Conservation (phyloP, 2,113 vertebrate species). For the Perca schrenkii region DNA sequence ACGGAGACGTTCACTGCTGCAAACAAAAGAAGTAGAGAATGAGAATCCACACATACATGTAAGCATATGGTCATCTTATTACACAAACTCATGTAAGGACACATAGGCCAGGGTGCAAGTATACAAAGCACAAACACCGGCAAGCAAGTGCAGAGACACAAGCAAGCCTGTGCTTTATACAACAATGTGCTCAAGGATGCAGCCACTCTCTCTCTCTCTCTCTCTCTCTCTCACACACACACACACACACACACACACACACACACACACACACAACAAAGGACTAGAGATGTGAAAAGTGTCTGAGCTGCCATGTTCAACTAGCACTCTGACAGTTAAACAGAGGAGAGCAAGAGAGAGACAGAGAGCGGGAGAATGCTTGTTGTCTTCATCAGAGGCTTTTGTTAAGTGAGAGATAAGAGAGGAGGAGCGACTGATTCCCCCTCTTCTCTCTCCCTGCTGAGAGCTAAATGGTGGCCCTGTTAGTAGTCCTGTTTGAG, state of each 20-base stretch:
- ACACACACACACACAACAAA: slow-evolving; percentile 53
- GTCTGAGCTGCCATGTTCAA: slow-evolving; percentile 79
- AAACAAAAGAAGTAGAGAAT: slow-evolving; percentile 36
- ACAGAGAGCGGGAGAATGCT: slow-evolving; percentile 55
- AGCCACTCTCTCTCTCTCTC: neutral
- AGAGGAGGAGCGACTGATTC: slow-evolving; percentile 61
- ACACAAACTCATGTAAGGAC: slow-evolving; percentile 11
- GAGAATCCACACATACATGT: slow-evolving; percentile 3
- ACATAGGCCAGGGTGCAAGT: slow-evolving; percentile 22
- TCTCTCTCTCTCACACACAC: too few relatives aligned
- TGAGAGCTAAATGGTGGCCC: slow-evolving; percentile 74
- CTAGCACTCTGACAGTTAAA: slow-evolving; percentile 72
- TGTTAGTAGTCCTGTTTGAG: slow-evolving; percentile 44
- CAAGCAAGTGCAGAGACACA: slow-evolving; percentile 13
- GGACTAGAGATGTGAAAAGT: slow-evolving; percentile 59
- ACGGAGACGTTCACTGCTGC: neutral
- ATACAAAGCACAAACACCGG: slow-evolving; percentile 13
- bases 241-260: slow-evolving; percentile 1
- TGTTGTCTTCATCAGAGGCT: slow-evolving; percentile 82
- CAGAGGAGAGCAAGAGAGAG: slow-evolving; percentile 57
- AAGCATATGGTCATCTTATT: slow-evolving; percentile 2
- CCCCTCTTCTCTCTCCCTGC: slow-evolving; percentile 55
- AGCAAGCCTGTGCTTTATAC: neutral
- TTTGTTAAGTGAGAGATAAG: slow-evolving; percentile 80
- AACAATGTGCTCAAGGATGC: neutral